A percentile compares a stretch with the other conserved stretches of the same genome.
Conservation (phyloP, 2,888 invertebrate species). For the Podotricha telesiphe region DNA sequence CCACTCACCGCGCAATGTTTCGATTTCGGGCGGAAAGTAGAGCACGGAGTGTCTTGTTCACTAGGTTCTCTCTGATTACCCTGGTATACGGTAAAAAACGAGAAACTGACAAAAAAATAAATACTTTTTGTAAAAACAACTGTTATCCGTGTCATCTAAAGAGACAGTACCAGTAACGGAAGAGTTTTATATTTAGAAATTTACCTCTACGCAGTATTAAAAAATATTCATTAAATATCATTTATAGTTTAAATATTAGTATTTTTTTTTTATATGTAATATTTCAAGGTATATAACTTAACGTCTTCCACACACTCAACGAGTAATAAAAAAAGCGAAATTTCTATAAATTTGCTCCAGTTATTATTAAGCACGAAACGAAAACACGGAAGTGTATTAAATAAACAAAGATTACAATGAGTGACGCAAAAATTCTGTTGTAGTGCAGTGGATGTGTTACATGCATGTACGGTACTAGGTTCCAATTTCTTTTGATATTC, state of each 20-base stretch:
- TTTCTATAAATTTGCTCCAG: slow-evolving; percentile 22
- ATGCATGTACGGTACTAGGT: background rate
- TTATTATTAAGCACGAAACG: slow-evolving; percentile 9
- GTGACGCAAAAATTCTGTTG: background rate
- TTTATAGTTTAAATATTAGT: background rate
- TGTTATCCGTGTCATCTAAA: too few species aligned
- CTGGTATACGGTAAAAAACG: too few species aligned
- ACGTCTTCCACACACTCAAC: background rate
- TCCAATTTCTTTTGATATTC: background rate
- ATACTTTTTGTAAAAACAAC: too few species aligned
- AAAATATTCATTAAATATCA: background rate
- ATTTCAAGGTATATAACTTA: background rate
- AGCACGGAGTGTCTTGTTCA: too few species aligned
- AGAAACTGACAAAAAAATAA: too few species aligned
- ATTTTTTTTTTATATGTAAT: background rate
- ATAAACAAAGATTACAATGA: slow-evolving; percentile 10
- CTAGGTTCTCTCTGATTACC: too few species aligned
- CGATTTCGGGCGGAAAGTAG: too few species aligned
- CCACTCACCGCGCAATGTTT: too few species aligned
- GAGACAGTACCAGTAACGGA: too few species aligned
- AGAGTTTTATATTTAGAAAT: too few species aligned
- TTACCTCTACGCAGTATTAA: too few species aligned
- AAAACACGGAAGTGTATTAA: slow-evolving; percentile 22
- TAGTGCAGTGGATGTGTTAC: background rate
- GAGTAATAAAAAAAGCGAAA: slow-evolving; percentile 17